Conservation (phyloP, 1,140 invertebrate species). For the Bombus affinis region DNA sequence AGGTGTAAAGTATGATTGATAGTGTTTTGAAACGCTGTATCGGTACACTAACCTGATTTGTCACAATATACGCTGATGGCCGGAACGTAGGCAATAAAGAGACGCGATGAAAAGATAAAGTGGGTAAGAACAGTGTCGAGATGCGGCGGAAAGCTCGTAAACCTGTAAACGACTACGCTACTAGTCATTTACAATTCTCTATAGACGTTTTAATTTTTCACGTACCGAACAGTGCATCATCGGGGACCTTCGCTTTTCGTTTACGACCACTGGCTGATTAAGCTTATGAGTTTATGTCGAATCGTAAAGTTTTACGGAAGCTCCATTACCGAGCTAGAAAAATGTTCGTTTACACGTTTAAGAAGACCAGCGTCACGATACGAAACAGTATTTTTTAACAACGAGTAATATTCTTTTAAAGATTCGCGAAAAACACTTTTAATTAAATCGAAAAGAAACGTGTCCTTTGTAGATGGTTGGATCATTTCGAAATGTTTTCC, state of each 20-base stretch:
- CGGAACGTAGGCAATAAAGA: neutral
- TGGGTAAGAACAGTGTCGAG: neutral
- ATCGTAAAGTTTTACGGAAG: neutral
- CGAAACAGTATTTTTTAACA: no score
- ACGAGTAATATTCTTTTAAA: no score
- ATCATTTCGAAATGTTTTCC: no score
- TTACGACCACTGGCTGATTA: neutral
- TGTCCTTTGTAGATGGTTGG: no score
- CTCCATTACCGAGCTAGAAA: neutral
- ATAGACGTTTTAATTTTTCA: neutral
- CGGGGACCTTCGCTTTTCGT: neutral
- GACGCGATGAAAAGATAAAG: neutral
- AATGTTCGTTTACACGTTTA: neutral
- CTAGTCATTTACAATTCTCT: neutral
- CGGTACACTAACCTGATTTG: neutral
- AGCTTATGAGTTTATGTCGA: neutral
- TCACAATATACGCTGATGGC: neutral
- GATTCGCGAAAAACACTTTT: rapidly evolving
- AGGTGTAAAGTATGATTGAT: neutral
- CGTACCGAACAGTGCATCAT: neutral
- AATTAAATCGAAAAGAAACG: no score
- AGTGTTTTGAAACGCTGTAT: neutral
- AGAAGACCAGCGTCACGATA: no score
- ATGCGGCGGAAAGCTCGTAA: neutral
- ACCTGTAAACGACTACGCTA: neutral